Evolutionary conservation across 2,113 vertebrate species (phyloP).

Genomic region (Salvelinus sp.): DNA sequence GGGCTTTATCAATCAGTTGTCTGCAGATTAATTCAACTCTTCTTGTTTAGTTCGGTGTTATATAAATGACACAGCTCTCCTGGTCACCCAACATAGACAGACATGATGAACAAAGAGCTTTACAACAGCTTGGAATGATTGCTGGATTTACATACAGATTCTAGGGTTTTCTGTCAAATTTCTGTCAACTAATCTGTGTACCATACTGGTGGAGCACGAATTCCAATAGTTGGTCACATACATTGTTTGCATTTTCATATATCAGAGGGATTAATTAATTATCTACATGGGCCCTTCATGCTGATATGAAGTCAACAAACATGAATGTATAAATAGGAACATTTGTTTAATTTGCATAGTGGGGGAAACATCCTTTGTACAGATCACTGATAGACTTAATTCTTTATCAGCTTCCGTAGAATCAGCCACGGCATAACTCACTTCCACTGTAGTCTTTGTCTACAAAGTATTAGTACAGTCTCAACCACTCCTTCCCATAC

Average conservation of each 20-base stretch:
- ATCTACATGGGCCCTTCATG: no score
- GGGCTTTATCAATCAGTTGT: conserved; percentile 9
- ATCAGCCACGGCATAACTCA: not conserved
- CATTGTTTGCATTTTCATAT: no score
- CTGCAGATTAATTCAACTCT: conserved; percentile 12
- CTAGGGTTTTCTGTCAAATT: no score
- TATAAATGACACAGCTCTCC: not conserved
- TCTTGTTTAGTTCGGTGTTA: conserved; percentile 18
- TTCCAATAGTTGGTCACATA: no score
- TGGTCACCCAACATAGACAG: conserved; percentile 12
- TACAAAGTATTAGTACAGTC: not conserved
- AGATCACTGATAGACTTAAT: not conserved
- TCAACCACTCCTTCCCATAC: not conserved
- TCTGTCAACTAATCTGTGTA: no score
- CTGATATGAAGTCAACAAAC: not conserved
- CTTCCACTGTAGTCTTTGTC: not conserved
- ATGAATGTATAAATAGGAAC: not conserved
- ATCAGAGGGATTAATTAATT: no score
- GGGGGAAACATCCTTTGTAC: not conserved
- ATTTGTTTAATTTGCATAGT: not conserved
- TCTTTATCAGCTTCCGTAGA: not conserved
- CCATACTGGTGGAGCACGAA: no score
- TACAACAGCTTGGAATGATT: not conserved
- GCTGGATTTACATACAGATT: not conserved
- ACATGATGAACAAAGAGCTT: conserved; percentile 16